Conservation (phyloP, 2,113 vertebrate species). For the Heterotis niloticus region DNA sequence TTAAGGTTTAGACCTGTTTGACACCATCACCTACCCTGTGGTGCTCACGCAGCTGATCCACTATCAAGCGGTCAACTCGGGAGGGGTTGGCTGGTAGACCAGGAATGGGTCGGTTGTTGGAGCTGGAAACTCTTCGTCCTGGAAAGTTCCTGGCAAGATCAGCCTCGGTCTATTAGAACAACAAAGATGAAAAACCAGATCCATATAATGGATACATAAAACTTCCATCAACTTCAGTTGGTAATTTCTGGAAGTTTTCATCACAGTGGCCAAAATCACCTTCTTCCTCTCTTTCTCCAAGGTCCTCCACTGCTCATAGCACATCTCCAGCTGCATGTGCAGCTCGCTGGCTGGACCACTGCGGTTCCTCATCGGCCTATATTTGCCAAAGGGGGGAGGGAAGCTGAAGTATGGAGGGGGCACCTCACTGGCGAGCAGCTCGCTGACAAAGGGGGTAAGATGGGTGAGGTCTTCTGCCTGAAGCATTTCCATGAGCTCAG, state of each 20-base stretch:
- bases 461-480: constrained; percentile 42
- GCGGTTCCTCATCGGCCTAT: constrained; percentile 46
- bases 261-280: constrained; percentile 35
- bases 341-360: constrained; percentile 55
- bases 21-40: constrained; percentile 63
- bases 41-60: constrained; percentile 76
- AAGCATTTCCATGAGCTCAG: constrained; percentile 51
- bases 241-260: background rate
- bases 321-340: constrained; percentile 54
- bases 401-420: constrained; percentile 43
- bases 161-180: constrained; percentile 66
- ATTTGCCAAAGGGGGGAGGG: constrained; percentile 30
- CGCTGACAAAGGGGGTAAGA: constrained; percentile 44
- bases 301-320: constrained; percentile 57
- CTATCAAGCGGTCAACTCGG: constrained; percentile 75
- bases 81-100: constrained; percentile 71
- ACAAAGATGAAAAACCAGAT: background rate
- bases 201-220: background rate
- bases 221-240: background rate
- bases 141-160: constrained; percentile 70
- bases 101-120: constrained; percentile 68
- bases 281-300: constrained; percentile 64
- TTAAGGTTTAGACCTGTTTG: no score
- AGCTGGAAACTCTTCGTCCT: constrained; percentile 71
- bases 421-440: constrained; percentile 48